These are phyloP conservation scores for Taphrorychus bicolor DNA, from an alignment of 2,888 invertebrate species.

Conservation along the genomic window DNA sequence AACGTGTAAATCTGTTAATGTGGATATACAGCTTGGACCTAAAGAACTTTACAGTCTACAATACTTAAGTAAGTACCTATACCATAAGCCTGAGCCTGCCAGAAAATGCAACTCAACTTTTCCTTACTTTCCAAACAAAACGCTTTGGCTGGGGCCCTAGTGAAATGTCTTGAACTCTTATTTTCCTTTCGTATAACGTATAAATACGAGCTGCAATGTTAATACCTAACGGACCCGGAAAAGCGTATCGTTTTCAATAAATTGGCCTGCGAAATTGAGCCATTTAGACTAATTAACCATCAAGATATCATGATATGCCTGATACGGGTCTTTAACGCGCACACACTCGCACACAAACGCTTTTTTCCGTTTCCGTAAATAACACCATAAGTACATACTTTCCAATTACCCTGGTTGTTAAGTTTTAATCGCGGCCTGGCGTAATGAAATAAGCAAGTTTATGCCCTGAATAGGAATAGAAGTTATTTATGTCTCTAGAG, in stretches of 20 bases:
- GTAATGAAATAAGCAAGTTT: no score
- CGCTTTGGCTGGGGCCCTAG: no score
- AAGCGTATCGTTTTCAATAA: not conserved
- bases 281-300: slow-evolving; percentile 15
- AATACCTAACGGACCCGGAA: not conserved
- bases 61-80: no score
- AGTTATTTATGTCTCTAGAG: no score
- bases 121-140: no score
- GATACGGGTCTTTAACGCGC: slow-evolving; percentile 9
- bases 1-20: no score
- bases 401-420: slow-evolving; percentile 20
- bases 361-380: slow-evolving; percentile 19
- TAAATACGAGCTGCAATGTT: not conserved
- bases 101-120: no score
- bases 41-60: no score
- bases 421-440: slow-evolving; percentile 25
- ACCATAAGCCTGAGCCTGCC: no score
- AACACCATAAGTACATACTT: slow-evolving; percentile 18
- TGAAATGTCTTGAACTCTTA: not conserved
- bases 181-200: no score
- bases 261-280: not conserved
- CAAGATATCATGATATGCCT: slow-evolving; percentile 8
- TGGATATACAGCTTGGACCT: no score
- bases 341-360: slow-evolving; percentile 7
- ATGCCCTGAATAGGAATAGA: no score